Percentiles rank a stretch among this genome's conserved stretches.
Conservation (phyloP, 1,140 invertebrate species). For the Halotydeus destructor region DNA sequence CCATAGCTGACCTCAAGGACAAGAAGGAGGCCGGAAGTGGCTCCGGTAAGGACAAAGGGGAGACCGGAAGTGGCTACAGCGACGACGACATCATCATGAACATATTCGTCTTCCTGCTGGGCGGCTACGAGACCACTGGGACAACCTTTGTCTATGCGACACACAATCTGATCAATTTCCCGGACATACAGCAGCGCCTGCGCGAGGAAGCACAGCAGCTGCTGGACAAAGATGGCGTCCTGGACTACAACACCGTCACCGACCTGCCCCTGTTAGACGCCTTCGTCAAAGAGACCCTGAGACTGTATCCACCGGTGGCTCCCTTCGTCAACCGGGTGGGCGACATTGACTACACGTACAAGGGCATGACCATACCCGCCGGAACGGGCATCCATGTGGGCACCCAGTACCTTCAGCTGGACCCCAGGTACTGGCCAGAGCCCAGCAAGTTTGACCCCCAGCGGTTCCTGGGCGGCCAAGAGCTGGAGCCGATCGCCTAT, state of each 20-base stretch:
- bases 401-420: constrained; percentile 22
- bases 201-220: constrained; percentile 22
- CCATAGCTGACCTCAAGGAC: constrained; percentile 1
- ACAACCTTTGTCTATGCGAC: constrained; percentile 23
- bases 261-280: constrained; percentile 22
- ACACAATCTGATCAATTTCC: constrained; percentile 24
- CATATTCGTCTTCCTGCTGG: constrained; percentile 24
- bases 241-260: constrained; percentile 18
- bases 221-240: constrained; percentile 5
- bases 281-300: constrained; percentile 14
- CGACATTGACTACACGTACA: constrained; percentile 17
- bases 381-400: constrained; percentile 20
- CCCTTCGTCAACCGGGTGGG: constrained; percentile 15
- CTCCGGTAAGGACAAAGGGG: background rate
- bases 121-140: constrained; percentile 29
- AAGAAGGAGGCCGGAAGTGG: background rate
- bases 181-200: constrained; percentile 25
- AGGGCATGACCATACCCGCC: constrained; percentile 21
- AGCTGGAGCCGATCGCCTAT: constrained; percentile 2
- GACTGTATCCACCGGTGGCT: constrained; percentile 20
- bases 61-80: too few relatives aligned
- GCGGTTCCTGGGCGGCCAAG: constrained; percentile 28
- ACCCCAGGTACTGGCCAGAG: constrained; percentile 23
- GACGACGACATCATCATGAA: constrained; percentile 22
- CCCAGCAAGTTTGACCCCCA: constrained; percentile 27